Base-by-base conservation (phyloP, 1,140 invertebrate genomes). In the Liolophura sinensis region DNA sequence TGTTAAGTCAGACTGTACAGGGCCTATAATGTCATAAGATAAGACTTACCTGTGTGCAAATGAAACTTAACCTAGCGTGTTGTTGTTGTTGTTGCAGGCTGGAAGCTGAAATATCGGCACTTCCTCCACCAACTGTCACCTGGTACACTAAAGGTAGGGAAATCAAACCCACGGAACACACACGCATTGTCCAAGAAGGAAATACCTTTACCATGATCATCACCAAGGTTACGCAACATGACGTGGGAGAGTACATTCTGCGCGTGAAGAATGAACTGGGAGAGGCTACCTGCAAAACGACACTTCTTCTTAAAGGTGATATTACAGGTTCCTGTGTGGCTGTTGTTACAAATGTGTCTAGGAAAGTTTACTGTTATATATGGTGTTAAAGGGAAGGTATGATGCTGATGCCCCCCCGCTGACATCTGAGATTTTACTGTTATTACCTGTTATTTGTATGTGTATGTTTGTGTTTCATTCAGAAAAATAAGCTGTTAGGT, bases 251-350 rank as follows among this genome's bases (percentile, higher is more conserved):
- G 47, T 85, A 85, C 67, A 69, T 73, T 1, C 73, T 85, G 24
- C 78, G 70, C 50, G 79, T 78, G 22, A 72, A 77, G 64, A 85
- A 85, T 69, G 81, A 84, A 40, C 72, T 80, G 51, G 84, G 84
- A 31, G 80, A 83, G 58, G 69, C 77, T 46, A 78, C 80, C 16
- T 84, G 83, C 62, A 79, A 74, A 59, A 84, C 83, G n/a, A 83
- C 80, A n/a, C 76, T 85, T 15, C 72, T 69, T 22, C 57, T 84
- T 27, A 69, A 70, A 65, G 77, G 82, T 83, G 51, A 25, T 16
- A 27, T 27, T 16, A 22, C 27, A 49, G 14, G n/a, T 40, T 48
- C 48, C 9, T 31, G 52, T 51, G 48, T 25, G 22, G n/a, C n/a
- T n/a, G n/a, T n/a, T n/a, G n/a, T n/a, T n/a, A n/a, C n/a, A n/a